Conservation (phyloP, 2,113 vertebrate genomes). For the Xiphorhynchus elegans region DNA sequence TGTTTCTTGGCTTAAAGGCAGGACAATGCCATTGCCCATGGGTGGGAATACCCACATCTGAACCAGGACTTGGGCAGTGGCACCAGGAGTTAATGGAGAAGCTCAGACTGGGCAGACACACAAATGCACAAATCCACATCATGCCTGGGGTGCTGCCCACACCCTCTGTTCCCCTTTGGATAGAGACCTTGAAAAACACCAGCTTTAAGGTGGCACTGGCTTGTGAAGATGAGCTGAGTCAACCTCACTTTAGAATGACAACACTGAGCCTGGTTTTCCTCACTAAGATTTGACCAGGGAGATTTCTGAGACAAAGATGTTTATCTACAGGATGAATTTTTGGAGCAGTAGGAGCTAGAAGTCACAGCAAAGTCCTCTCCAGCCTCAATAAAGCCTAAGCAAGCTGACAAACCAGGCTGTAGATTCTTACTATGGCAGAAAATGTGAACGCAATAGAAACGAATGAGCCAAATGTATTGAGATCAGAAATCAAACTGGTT, state of each 20-base stretch:
- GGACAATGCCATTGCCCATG: accelerated
- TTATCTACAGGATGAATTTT: neutral
- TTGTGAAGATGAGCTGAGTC: neutral
- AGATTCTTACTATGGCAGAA: neutral
- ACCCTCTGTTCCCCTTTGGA: neutral
- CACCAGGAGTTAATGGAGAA: neutral
- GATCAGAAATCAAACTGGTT: neutral
- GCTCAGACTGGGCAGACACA: neutral
- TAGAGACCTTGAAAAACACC: neutral
- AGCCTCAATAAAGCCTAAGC: neutral
- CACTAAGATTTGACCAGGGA: neutral
- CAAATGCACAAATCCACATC: accelerated
- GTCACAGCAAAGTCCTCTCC: neutral
- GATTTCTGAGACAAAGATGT: neutral
- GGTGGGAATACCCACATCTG: neutral
- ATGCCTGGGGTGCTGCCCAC: neutral
- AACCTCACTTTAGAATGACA: neutral
- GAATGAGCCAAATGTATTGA: neutral
- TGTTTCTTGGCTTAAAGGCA: neutral
- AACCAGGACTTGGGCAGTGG: neutral
- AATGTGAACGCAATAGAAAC: neutral
- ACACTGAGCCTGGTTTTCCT: neutral
- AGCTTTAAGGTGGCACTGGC: accelerated
- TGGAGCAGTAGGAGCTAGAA: neutral
- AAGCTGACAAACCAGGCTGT: neutral